Evolutionary conservation across 1,140 invertebrate species (phyloP).

Genomic region (Arctopsyche grandis): DNA sequence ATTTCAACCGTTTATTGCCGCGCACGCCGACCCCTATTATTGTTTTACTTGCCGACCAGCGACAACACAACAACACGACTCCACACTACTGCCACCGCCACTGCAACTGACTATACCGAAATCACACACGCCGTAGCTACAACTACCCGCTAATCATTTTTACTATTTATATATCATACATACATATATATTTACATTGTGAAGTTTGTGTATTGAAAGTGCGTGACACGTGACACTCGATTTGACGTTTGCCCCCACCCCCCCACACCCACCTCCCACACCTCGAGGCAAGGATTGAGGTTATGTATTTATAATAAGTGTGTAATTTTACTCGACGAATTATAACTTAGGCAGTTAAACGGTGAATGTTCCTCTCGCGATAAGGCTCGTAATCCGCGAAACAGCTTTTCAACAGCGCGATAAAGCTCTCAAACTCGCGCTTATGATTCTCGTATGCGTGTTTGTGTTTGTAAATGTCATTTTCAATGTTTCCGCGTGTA

Average conservation of each 20-base stretch:
- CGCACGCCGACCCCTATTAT: slow-evolving; percentile 48
- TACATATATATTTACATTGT: not conserved
- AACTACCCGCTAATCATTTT: not conserved
- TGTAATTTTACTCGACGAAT: no score
- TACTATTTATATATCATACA: no score
- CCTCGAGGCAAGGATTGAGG: not conserved
- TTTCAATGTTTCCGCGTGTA: no score
- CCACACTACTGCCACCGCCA: not conserved
- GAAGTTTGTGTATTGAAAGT: not conserved
- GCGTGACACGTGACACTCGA: slow-evolving; percentile 9
- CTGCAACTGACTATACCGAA: not conserved
- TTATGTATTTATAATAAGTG: not conserved
- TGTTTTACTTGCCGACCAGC: slow-evolving; percentile 52
- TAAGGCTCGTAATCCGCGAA: no score
- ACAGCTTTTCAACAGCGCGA: no score
- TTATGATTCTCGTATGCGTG: no score
- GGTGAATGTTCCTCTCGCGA: no score
- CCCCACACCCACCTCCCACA: not conserved
- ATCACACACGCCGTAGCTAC: not conserved
- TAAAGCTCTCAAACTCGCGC: no score
- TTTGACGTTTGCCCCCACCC: not conserved
- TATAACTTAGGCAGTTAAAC: no score
- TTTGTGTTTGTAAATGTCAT: no score
- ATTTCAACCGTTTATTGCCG: slow-evolving; percentile 51
- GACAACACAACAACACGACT: not conserved